These are phyloP conservation scores for Cardinalis cardinalis DNA, from an alignment of 2,113 vertebrate genomes.

Conservation along the genomic window DNA sequence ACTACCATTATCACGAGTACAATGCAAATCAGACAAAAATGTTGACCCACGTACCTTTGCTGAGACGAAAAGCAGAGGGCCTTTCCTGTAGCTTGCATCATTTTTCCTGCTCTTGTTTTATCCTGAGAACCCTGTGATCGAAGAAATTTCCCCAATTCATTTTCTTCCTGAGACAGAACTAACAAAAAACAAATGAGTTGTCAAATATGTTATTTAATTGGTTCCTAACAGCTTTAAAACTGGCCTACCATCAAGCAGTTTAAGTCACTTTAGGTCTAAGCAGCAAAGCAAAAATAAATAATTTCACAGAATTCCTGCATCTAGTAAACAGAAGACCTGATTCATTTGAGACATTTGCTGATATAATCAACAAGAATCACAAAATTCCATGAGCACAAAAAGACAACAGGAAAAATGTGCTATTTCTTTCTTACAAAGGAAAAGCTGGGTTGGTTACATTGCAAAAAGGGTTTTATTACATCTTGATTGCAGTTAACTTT, in stretches of 20 bases:
- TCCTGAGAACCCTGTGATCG: conserved; percentile 93
- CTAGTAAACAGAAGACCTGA: conserved; percentile 26
- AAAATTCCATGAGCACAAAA: conserved; percentile 38
- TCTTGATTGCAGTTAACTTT: not conserved
- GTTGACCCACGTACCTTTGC: conserved; percentile 81
- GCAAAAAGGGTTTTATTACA: not conserved
- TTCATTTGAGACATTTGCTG: conserved; percentile 20
- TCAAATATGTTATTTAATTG: not conserved
- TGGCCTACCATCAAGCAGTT: not conserved
- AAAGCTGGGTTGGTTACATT: not conserved
- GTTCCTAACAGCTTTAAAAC: not conserved
- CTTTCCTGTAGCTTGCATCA: conserved; percentile 98
- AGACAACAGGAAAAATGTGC: not conserved
- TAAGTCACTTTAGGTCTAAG: not conserved
- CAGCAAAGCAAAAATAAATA: not conserved
- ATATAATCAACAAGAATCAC: conserved; percentile 44
- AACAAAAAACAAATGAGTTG: conserved; percentile 44
- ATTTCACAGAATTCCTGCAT: not conserved
- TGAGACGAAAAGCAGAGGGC: conserved; percentile 97
- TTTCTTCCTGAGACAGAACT: conserved; percentile 97
- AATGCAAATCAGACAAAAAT: not conserved
- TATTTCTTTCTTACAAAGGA: not conserved
- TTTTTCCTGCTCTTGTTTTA: conserved; percentile 94
- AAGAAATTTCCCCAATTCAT: conserved; percentile 94
- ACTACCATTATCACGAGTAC: not conserved